phyloP scores from a whole-genome alignment of 1,140 invertebrate genomes.

The Rhopalosiphum padi region DNA sequence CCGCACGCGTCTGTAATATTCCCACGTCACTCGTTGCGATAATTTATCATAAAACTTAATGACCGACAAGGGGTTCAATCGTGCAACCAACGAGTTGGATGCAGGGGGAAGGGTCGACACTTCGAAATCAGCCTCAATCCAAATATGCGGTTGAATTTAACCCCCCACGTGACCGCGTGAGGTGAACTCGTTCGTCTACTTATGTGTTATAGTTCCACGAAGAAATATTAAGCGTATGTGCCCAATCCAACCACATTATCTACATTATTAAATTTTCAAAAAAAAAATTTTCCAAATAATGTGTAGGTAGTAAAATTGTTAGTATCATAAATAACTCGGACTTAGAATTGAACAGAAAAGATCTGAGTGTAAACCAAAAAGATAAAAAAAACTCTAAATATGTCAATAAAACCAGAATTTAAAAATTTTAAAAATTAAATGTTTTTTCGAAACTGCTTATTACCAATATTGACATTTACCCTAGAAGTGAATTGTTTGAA shows the following conservation, averaged over 20 bases:
- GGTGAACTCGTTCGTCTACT: background rate
- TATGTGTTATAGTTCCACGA: background rate
- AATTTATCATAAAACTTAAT: conserved; percentile 44
- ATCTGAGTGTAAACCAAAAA: background rate
- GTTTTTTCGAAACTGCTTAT: background rate
- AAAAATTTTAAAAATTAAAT: no score
- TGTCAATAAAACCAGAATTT: background rate
- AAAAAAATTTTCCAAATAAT: background rate
- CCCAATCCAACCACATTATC: no score
- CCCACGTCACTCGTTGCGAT: conserved; percentile 44
- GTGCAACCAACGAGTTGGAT: background rate
- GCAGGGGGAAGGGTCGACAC: background rate
- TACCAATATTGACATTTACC: background rate
- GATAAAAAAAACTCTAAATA: background rate
- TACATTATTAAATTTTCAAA: background rate
- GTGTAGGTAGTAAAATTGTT: background rate
- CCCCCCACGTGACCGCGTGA: background rate
- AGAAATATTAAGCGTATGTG: no score
- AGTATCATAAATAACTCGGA: background rate
- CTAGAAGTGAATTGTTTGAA: no score
- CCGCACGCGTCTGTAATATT: background rate
- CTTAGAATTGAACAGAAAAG: background rate
- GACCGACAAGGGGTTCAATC: background rate
- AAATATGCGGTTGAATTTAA: background rate
- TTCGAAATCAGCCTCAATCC: background rate